Conservation (phyloP, 2,797 vertebrate genomes). For the Periparus ater region DNA sequence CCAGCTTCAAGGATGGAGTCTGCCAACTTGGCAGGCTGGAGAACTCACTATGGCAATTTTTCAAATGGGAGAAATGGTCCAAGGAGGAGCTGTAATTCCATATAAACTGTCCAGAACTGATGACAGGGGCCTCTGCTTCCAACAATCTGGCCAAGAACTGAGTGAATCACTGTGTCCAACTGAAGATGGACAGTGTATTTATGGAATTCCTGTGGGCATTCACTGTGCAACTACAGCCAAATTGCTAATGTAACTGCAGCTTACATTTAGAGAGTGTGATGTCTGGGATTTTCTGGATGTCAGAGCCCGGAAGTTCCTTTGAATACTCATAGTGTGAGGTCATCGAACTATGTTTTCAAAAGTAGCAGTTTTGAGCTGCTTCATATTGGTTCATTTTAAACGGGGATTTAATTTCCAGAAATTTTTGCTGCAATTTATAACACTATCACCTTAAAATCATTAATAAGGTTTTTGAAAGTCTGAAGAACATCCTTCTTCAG, state of each 20-base stretch:
- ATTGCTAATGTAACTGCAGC: constrained; percentile 49
- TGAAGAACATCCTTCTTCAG: not conserved
- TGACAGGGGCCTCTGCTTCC: constrained; percentile 68
- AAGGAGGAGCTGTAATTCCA: constrained; percentile 76
- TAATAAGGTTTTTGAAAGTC: not conserved
- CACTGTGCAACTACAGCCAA: constrained; percentile 49
- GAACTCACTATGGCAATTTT: constrained; percentile 76
- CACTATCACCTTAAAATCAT: not conserved
- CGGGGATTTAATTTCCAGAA: not conserved
- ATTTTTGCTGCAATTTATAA: not conserved
- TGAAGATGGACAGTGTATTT: constrained; percentile 55
- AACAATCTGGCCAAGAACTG: constrained; percentile 59
- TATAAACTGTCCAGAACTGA: constrained; percentile 72
- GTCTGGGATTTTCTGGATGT: constrained; percentile 12
- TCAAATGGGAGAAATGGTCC: constrained; percentile 75
- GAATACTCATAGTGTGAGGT: not conserved
- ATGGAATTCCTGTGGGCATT: constrained; percentile 54
- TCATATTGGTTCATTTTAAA: not conserved
- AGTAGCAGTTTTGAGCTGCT: not conserved
- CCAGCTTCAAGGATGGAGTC: constrained; percentile 63
- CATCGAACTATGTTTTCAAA: not conserved
- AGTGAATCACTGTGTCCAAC: constrained; percentile 34
- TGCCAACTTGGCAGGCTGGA: constrained; percentile 79
- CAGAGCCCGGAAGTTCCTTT: not conserved
- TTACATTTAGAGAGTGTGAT: constrained; percentile 24